Evolutionary conservation across 2,888 invertebrate genomes (phyloP).

Genomic region (Parnassius orleans): DNA sequence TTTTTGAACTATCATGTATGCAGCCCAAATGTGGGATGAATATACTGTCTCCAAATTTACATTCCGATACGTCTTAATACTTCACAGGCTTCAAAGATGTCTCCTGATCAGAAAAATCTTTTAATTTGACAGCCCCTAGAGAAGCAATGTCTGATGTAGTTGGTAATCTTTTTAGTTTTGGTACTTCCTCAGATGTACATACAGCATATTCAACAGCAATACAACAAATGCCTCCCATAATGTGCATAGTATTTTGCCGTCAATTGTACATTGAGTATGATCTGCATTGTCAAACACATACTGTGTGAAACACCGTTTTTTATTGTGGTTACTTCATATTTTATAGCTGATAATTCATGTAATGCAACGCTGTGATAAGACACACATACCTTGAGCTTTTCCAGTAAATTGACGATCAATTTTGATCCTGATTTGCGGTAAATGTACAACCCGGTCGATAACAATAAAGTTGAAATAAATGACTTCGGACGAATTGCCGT

Average conservation of each 20-base stretch:
- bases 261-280: slow-evolving; percentile 34
- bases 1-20: neutral
- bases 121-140: slow-evolving; percentile 1
- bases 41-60: slow-evolving; percentile 1
- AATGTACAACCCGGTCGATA: too few species aligned
- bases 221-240: slow-evolving; percentile 34
- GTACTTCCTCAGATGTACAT: neutral
- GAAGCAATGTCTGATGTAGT: neutral
- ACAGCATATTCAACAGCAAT: slow-evolving; percentile 1
- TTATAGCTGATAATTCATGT: slow-evolving; percentile 6
- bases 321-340: slow-evolving; percentile 6
- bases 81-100: slow-evolving; percentile 8
- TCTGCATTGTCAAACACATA: slow-evolving; percentile 42
- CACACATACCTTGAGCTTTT: neutral
- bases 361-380: slow-evolving; percentile 3
- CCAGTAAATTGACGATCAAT: too few species aligned
- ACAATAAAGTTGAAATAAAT: too few species aligned
- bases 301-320: slow-evolving; percentile 23
- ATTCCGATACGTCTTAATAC: slow-evolving; percentile 5
- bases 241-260: slow-evolving; percentile 36
- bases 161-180: slow-evolving; percentile 1
- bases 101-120: slow-evolving; percentile 4
- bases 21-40: neutral
- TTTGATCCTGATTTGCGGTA: too few species aligned
- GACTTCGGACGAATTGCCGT: too few species aligned